Evolutionary conservation across 1,140 invertebrate genomes (phyloP).

Genomic region (Patella vulgata): DNA sequence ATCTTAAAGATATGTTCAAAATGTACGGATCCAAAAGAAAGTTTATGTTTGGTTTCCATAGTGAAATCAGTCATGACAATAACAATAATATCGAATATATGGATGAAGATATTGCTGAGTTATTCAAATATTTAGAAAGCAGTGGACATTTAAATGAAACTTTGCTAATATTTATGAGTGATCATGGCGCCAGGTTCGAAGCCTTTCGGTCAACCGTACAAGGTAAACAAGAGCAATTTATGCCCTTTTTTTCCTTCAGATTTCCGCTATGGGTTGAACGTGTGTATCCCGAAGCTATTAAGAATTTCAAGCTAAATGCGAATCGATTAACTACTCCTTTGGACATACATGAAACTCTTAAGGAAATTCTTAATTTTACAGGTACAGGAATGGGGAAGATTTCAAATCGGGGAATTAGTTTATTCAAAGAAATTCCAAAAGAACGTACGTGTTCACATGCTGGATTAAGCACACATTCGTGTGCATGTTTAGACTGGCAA

Average conservation of each 20-base stretch:
- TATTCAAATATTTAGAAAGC: conserved; percentile 78
- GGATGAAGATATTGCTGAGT: conserved; percentile 76
- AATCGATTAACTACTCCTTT: conserved; percentile 66
- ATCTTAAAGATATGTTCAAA: too few species aligned
- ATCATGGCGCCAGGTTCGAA: conserved; percentile 86
- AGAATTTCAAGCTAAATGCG: conserved; percentile 77
- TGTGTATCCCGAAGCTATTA: conserved; percentile 73
- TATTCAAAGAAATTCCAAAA: too few species aligned
- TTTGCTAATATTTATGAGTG: too few species aligned
- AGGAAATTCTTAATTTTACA: too few species aligned
- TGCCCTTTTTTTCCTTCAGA: conserved; percentile 86
- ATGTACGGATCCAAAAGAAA: too few species aligned
- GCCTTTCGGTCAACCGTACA: conserved; percentile 79
- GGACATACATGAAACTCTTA: conserved; percentile 67
- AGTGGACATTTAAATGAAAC: too few species aligned
- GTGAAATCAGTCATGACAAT: too few species aligned
- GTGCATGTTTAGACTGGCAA: too few species aligned
- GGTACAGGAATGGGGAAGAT: too few species aligned
- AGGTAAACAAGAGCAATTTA: conserved; percentile 88
- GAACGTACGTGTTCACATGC: conserved; percentile 90
- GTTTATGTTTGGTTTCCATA: too few species aligned
- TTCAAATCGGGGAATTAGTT: too few species aligned
- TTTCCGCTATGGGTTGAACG: conserved; percentile 78
- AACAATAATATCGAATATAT: too few species aligned
- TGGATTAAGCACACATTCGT: conserved; percentile 91